Percentiles rank a stretch among this genome's conserved stretches.
phyloP scores from a whole-genome alignment of 1,140 invertebrate species.

The Coelopa frigida region DNA sequence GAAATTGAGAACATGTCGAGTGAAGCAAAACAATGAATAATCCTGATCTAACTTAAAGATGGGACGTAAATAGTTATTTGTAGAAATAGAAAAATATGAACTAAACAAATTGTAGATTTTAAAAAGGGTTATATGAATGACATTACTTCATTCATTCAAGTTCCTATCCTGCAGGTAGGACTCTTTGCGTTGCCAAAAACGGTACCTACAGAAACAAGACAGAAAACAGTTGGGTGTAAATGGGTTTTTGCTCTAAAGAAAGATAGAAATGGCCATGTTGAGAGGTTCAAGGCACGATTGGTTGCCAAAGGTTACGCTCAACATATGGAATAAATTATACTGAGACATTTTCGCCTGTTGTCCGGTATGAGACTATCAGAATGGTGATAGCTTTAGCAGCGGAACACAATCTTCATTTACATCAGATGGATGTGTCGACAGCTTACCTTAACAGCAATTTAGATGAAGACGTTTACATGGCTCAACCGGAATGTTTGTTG shows the following conservation, averaged over 20 bases:
- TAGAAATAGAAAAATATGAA: no score
- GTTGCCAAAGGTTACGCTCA: conserved; percentile 37
- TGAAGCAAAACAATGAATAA: no score
- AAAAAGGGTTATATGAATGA: no score
- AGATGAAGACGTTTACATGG: conserved; percentile 7
- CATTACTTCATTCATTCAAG: no score
- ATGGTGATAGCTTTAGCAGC: not conserved
- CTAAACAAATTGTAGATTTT: no score
- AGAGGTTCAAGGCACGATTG: conserved; percentile 40
- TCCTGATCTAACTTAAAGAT: no score
- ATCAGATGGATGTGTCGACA: conserved; percentile 10
- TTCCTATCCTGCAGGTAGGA: no score
- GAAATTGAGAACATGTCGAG: no score
- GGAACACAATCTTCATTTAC: not conserved
- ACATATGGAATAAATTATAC: conserved; percentile 23
- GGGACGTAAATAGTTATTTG: no score
- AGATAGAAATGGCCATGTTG: conserved; percentile 21
- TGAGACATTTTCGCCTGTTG: conserved; percentile 8
- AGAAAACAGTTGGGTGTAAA: conserved; percentile 30
- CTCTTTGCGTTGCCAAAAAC: no score
- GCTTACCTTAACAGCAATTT: conserved; percentile 10
- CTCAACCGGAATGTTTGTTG: conserved; percentile 2
- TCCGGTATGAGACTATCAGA: conserved; percentile 1
- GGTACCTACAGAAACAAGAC: no score
- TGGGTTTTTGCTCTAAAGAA: conserved; percentile 42